A percentile compares a stretch with the other conserved stretches of the same genome.
Conservation (phyloP, 2,113 vertebrate species). For the Polypterus senegalus region DNA sequence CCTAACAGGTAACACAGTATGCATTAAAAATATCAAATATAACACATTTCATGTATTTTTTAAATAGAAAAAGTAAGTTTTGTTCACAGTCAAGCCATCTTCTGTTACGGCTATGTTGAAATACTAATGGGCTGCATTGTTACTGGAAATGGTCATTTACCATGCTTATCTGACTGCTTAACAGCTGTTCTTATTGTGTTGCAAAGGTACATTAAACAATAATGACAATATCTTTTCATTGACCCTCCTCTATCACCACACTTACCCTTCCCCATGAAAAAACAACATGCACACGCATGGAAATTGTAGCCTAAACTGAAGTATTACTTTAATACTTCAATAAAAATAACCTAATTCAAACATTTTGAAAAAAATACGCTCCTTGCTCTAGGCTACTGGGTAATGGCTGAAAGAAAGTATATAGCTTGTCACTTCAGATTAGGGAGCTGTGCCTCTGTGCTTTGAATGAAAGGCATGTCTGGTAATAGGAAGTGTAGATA, state of each 20-base stretch:
- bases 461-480: slow-evolving; percentile 83
- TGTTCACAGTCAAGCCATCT: too few species aligned
- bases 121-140: too few species aligned
- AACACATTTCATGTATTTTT: too few species aligned
- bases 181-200: slow-evolving; percentile 61
- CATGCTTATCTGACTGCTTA: too few species aligned
- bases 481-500: slow-evolving; percentile 91
- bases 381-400: slow-evolving; percentile 78
- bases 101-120: too few species aligned
- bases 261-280: slow-evolving; percentile 13
- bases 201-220: slow-evolving; percentile 48
- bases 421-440: slow-evolving; percentile 96
- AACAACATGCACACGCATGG: slow-evolving; percentile 29
- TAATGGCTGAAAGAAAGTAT: slow-evolving; percentile 94
- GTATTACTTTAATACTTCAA: slow-evolving; percentile 99
- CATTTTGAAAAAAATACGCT: slow-evolving; percentile 86
- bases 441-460: slow-evolving; percentile 79
- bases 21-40: too few species aligned
- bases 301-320: slow-evolving; percentile 97
- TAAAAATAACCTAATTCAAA: slow-evolving; percentile 98
- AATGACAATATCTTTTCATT: too few species aligned
- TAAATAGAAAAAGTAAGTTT: too few species aligned
- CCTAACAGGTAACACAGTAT: too few species aligned
- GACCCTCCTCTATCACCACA: not conserved
- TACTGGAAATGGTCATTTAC: too few species aligned